phyloP scores from a whole-genome alignment of 2,113 vertebrate genomes.

The Chionomys nivalis region DNA sequence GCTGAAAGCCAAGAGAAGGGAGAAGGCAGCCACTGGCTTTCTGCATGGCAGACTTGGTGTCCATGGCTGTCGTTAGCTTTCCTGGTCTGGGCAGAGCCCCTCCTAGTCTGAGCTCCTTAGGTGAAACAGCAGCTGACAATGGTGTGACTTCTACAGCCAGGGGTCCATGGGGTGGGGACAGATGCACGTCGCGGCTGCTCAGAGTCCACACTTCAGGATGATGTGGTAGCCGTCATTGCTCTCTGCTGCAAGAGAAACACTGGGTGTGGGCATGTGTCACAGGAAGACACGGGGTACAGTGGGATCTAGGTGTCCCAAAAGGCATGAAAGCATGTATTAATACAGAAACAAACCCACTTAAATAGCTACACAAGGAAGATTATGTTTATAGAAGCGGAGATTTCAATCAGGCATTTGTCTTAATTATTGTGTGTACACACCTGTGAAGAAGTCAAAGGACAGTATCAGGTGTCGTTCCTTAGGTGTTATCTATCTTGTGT shows the following conservation, averaged over 20 bases:
- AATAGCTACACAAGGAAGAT: background rate
- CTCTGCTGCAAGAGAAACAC: slow-evolving; percentile 89
- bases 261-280: background rate
- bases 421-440: background rate
- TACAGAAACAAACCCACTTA: background rate
- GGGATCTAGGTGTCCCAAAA: accelerated
- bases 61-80: slow-evolving; percentile 45
- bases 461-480: background rate
- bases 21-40: slow-evolving; percentile 50
- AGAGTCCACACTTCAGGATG: slow-evolving; percentile 91
- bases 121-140: slow-evolving; percentile 68
- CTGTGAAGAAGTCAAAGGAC: background rate
- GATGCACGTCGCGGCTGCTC: slow-evolving; percentile 64
- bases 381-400: background rate
- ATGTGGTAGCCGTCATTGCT: slow-evolving; percentile 92
- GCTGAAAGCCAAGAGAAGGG: slow-evolving; percentile 43
- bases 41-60: slow-evolving; percentile 17
- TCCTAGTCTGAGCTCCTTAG: slow-evolving; percentile 64
- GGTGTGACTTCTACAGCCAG: slow-evolving; percentile 50
- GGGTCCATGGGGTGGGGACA: slow-evolving; percentile 75
- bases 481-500: background rate
- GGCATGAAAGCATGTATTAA: accelerated
- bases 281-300: background rate
- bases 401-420: background rate
- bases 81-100: background rate